These are phyloP conservation scores for Philaethria dido DNA, from an alignment of 2,888 invertebrate genomes.

Conservation along the genomic window DNA sequence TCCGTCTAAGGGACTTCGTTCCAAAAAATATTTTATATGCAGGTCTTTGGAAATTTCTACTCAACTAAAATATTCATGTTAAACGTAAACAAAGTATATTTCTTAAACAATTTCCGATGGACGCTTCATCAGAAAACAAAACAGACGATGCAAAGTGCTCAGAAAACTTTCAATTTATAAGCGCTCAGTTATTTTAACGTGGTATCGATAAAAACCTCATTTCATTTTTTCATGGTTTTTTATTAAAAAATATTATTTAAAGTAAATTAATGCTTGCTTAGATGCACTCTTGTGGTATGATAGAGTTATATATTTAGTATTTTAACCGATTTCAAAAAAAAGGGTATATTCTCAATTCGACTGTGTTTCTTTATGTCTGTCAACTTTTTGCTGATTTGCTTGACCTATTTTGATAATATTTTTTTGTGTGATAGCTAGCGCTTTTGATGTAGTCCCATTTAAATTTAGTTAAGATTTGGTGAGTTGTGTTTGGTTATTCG, in stretches of 20 bases:
- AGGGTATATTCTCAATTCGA: too few relatives aligned
- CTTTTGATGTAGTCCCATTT: too few relatives aligned
- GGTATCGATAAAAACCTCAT: slow-evolving; percentile 23
- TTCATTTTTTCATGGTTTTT: neutral
- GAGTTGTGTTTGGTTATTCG: too few relatives aligned
- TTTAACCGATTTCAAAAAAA: too few relatives aligned
- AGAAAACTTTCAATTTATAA: slow-evolving; percentile 25
- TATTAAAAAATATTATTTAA: neutral
- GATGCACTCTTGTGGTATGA: neutral
- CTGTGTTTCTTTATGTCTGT: too few relatives aligned
- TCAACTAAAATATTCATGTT: neutral
- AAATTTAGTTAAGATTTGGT: too few relatives aligned
- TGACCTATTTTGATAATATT: too few relatives aligned
- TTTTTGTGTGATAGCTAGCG: too few relatives aligned
- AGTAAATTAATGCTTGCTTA: neutral
- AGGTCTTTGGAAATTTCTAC: neutral
- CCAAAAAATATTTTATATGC: too few relatives aligned
- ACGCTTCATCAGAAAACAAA: slow-evolving; percentile 5
- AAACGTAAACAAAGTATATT: slow-evolving; percentile 7
- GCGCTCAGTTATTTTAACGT: slow-evolving; percentile 18
- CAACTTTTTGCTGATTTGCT: too few relatives aligned
- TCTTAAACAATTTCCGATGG: slow-evolving; percentile 22
- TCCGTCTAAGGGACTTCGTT: too few relatives aligned
- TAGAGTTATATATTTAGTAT: neutral
- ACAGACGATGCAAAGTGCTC: slow-evolving; percentile 15